These are phyloP conservation scores for Ameiurus melas DNA, from an alignment of 2,113 vertebrate genomes.

Conservation along the genomic window DNA sequence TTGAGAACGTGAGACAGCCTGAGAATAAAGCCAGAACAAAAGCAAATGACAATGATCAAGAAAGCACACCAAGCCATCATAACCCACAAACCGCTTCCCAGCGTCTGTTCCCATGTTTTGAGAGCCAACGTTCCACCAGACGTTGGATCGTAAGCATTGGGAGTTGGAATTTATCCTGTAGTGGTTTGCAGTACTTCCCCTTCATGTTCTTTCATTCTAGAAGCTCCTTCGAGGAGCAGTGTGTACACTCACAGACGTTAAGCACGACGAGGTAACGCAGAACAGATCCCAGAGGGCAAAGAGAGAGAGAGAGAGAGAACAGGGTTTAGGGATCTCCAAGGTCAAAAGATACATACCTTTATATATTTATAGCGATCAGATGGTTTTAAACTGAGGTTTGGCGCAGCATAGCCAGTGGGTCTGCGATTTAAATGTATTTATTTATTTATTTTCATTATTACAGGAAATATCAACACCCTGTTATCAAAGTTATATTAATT, in stretches of 20 bases:
- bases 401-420: not conserved
- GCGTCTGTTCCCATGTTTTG: conserved; percentile 15
- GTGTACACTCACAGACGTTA: not conserved
- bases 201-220: not conserved
- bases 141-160: no score
- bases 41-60: not conserved
- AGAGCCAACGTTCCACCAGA: not conserved
- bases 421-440: not conserved
- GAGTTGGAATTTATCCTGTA: not conserved
- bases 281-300: conserved; percentile 29
- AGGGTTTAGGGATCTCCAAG: not conserved
- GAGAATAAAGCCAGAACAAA: not conserved
- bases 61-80: conserved; percentile 18
- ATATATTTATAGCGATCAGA: not conserved
- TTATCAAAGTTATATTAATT: not conserved
- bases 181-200: not conserved
- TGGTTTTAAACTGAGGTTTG: not conserved
- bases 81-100: conserved; percentile 16
- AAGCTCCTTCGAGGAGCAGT: conserved; percentile 9
- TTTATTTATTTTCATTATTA: not conserved
- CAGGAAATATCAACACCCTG: not conserved
- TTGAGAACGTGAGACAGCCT: not conserved
- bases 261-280: not conserved
- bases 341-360: not conserved
- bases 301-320: conserved; percentile 2